Evolutionary conservation across 2,797 vertebrate genomes (phyloP), one percentile per base, ranked within the genome.

Genomic region (Channallabes apus): DNA sequence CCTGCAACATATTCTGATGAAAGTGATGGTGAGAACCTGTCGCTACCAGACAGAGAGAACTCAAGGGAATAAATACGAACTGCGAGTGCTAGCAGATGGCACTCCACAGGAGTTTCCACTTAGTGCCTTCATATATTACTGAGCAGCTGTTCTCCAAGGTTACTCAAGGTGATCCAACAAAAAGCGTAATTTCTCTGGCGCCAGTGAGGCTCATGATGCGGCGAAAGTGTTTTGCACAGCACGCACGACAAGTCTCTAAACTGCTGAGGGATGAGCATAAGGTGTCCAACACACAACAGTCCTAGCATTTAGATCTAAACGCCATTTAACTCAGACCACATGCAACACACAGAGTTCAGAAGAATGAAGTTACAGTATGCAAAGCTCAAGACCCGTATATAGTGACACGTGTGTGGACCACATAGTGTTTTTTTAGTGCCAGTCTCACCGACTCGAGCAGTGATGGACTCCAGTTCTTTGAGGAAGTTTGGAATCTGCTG

Each of bases 401-500:
- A 41, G 17, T 12, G 15, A 17, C 20, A 27, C 0, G 29, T 46
- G n/a, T 29, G 14, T 12, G 78, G 51, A 38, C 4, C 4, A 59
- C 6, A 51, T 12, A 3, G 3, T 46, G 35, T 38, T 38, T 20
- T 20, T 22, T 65, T 8, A 14, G n/a, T 20, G 38, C 51, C 3
- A 29, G 78, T 65, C 82, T 62, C 38, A 83, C 82, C 82, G 29
- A 83, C 20, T 64, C 41, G 82, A 27, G 64, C 27, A 2, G 82
- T 83, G 69, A 83, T 76, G 82, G 35, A 54, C 38, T 76, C 59
- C 61, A 83, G 90, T 75, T 98, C 96, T 4, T 91, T 91, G 80
- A 97, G 91, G 64, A 99, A 96, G 0, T 81, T 88, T 0, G 98
- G 98, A 20, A 99, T 90, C 91, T 94, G 95, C 56, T 96, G 96